These are phyloP conservation scores for Ptychobarbus kaznakovi DNA, from an alignment of 2,797 vertebrate genomes.

Conservation along the genomic window DNA sequence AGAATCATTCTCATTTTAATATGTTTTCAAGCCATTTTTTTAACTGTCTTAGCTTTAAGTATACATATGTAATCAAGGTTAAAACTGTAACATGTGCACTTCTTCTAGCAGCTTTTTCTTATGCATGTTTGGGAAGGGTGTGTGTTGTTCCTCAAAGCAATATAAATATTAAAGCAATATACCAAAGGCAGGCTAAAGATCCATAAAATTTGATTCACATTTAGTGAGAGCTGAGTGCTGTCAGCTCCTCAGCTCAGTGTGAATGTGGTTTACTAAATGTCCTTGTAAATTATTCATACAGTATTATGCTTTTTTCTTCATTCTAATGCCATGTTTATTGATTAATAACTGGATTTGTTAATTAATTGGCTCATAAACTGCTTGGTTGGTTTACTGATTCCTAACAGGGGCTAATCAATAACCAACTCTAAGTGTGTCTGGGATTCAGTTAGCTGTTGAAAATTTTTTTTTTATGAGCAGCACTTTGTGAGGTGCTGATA, in stretches of 20 bases:
- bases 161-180: neutral
- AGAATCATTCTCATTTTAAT: neutral
- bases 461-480: conserved; percentile 48
- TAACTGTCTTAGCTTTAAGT: neutral
- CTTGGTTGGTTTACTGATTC: conserved; percentile 70
- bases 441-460: conserved; percentile 32
- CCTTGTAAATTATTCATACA: conserved; percentile 66
- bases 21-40: neutral
- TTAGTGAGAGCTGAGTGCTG: neutral
- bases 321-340: conserved; percentile 71
- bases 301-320: conserved; percentile 27
- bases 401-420: conserved; percentile 57
- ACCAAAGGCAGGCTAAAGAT: neutral
- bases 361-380: conserved; percentile 69
- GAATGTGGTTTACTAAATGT: conserved; percentile 52
- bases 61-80: conserved; percentile 5
- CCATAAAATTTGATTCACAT: neutral
- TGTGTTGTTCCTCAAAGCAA: neutral
- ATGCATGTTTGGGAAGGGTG: neutral
- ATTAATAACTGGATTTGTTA: conserved; percentile 66
- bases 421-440: conserved; percentile 49
- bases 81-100: neutral
- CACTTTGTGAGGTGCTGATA: conserved; percentile 22
- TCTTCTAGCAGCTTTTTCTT: neutral
- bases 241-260: conserved; percentile 5